Evolutionary conservation across 2,113 vertebrate genomes (phyloP).

Genomic region (Sinosuthora webbiana): DNA sequence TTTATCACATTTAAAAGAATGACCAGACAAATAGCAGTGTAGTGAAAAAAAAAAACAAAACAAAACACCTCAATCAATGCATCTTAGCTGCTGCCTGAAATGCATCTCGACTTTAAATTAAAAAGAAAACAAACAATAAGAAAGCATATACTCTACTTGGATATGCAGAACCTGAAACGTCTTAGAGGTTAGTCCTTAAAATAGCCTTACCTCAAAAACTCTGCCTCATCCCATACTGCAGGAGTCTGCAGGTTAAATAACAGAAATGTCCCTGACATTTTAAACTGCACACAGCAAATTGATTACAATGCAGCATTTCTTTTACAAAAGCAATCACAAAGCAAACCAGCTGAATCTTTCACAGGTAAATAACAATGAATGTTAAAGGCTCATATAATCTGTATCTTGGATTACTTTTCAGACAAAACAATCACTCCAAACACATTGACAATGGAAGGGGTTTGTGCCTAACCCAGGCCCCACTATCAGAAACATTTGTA

Average conservation of each 20-base stretch:
- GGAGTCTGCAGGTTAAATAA: slow-evolving; percentile 1
- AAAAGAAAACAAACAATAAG: background rate
- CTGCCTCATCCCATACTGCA: background rate
- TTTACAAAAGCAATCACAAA: slow-evolving; percentile 15
- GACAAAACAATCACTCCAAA: background rate
- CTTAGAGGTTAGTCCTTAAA: slow-evolving; percentile 31
- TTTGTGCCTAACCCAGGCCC: background rate
- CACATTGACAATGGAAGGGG: background rate
- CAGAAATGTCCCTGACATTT: slow-evolving; percentile 24
- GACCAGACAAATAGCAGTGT: background rate
- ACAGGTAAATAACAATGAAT: slow-evolving; percentile 32
- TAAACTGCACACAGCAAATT: slow-evolving; percentile 6
- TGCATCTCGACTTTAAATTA: background rate
- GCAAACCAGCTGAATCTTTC: slow-evolving; percentile 6
- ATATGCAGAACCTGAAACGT: slow-evolving; percentile 17
- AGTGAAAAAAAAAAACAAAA: background rate
- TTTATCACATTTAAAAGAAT: background rate
- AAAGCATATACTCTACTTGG: background rate
- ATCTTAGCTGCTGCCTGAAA: background rate
- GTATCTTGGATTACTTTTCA: background rate
- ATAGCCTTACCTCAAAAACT: background rate
- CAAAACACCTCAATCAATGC: background rate
- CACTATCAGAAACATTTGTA: background rate
- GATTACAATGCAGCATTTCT: slow-evolving; percentile 35
- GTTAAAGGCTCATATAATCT: background rate